phyloP scores from a whole-genome alignment of 2,113 vertebrate genomes.

The Halichoeres trimaculatus region DNA sequence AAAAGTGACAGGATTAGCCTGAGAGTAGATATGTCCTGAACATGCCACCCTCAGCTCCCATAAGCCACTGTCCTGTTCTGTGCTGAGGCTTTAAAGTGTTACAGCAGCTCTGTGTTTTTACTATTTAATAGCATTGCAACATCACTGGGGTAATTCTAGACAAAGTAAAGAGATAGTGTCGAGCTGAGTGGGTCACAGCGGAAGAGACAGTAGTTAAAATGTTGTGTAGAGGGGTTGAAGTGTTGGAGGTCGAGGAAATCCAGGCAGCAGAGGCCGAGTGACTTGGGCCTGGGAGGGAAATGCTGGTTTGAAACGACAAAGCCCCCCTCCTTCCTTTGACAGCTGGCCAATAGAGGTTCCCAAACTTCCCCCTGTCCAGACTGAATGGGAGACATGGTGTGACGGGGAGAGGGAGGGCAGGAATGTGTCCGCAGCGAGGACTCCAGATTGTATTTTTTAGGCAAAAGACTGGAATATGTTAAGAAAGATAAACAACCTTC shows the following conservation, averaged over 20 bases:
- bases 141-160: slow-evolving; percentile 23
- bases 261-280: neutral
- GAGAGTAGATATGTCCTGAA: slow-evolving; percentile 9
- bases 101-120: neutral
- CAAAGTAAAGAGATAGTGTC: neutral
- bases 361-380: slow-evolving; percentile 65
- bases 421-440: slow-evolving; percentile 11
- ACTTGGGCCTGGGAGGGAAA: slow-evolving; percentile 23
- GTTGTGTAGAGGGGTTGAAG: slow-evolving; percentile 4
- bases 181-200: neutral
- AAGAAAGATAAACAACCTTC: slow-evolving; percentile 7
- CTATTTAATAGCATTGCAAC: slow-evolving; percentile 14
- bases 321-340: slow-evolving; percentile 45
- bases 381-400: slow-evolving; percentile 42
- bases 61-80: slow-evolving; percentile 2
- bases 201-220: slow-evolving; percentile 38
- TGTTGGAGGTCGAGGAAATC: slow-evolving; percentile 30
- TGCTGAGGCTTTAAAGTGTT: slow-evolving; percentile 14
- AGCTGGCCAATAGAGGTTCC: slow-evolving; percentile 70
- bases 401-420: slow-evolving; percentile 10
- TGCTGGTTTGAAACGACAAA: slow-evolving; percentile 30
- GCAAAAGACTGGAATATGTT: neutral
- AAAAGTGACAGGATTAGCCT: slow-evolving; percentile 10
- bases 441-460: neutral
- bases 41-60: neutral